Conservation (phyloP, 2,797 vertebrate genomes). For the Oryzias sinensis region DNA sequence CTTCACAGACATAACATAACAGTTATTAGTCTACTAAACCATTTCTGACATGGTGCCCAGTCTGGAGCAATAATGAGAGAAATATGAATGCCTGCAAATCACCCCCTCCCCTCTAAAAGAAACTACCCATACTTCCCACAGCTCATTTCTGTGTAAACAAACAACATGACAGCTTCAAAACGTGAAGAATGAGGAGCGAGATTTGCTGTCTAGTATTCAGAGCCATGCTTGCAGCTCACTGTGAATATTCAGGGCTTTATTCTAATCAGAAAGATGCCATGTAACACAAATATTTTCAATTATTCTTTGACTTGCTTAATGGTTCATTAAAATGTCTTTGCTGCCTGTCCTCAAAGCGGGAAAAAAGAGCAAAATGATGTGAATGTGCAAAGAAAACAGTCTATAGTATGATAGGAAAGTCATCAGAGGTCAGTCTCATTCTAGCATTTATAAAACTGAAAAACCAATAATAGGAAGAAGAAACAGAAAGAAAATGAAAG, state of each 20-base stretch:
- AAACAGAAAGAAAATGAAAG: not conserved
- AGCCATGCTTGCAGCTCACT: conserved; percentile 39
- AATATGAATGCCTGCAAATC: conserved; percentile 32
- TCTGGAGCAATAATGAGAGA: conserved; percentile 16
- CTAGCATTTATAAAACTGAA: not conserved
- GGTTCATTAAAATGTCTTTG: conserved; percentile 9
- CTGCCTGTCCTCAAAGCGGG: conserved; percentile 9
- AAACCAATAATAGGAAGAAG: too few species aligned
- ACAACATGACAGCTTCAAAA: conserved; percentile 50
- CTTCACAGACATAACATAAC: not conserved
- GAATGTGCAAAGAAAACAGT: conserved; percentile 4
- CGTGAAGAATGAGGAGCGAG: conserved; percentile 32
- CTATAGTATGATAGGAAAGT: not conserved
- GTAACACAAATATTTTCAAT: conserved; percentile 8
- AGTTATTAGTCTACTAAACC: conserved; percentile 17
- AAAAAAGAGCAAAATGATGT: conserved; percentile 1
- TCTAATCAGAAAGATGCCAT: not conserved
- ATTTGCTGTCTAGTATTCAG: conserved; percentile 38
- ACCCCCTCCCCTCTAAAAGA: conserved; percentile 10
- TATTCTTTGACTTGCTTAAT: conserved; percentile 5
- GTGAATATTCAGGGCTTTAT: conserved; percentile 22
- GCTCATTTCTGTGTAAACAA: conserved; percentile 41
- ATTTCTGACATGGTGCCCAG: conserved; percentile 25
- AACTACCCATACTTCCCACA: conserved; percentile 25
- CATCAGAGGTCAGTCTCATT: not conserved